These are phyloP conservation scores for Hemistola chrysoprasaria DNA, from an alignment of 2,888 invertebrate genomes.

Conservation along the genomic window DNA sequence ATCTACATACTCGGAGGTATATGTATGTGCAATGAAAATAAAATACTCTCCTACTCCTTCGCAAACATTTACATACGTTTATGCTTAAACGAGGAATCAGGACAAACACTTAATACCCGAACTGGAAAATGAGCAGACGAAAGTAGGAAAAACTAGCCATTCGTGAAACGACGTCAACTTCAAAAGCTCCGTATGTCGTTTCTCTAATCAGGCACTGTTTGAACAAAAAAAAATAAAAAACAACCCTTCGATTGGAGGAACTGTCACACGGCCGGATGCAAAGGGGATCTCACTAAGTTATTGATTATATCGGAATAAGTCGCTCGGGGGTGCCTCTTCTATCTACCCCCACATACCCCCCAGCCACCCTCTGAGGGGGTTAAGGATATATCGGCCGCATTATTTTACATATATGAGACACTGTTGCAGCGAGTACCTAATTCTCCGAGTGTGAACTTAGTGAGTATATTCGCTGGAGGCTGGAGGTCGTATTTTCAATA, in stretches of 20 bases:
- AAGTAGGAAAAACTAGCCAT: slow-evolving; percentile 49
- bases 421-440: slow-evolving; percentile 68
- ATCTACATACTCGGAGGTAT: too few relatives aligned
- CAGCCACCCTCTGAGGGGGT: slow-evolving; percentile 53
- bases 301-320: slow-evolving; percentile 83
- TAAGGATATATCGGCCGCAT: slow-evolving; percentile 77
- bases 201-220: slow-evolving; percentile 79
- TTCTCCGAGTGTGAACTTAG: slow-evolving; percentile 50
- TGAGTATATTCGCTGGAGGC: slow-evolving; percentile 16
- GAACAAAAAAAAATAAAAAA: slow-evolving; percentile 74
- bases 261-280: slow-evolving; percentile 80
- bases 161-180: slow-evolving; percentile 66
- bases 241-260: slow-evolving; percentile 64
- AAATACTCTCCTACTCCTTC: slow-evolving; percentile 28
- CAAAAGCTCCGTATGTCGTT: slow-evolving; percentile 59
- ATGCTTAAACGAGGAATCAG: slow-evolving; percentile 49
- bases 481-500: slow-evolving; percentile 13
- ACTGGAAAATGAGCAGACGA: slow-evolving; percentile 53
- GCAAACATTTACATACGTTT: slow-evolving; percentile 52
- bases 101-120: slow-evolving; percentile 61
- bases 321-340: slow-evolving; percentile 59
- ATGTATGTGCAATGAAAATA: slow-evolving; percentile 31
- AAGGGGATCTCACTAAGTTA: slow-evolving; percentile 82
- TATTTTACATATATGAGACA: slow-evolving; percentile 81
- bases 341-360: slow-evolving; percentile 48